Percentiles rank a stretch among this genome's conserved stretches.
Evolutionary conservation across 2,797 vertebrate genomes (phyloP).

Genomic region (Myotis pilosus): DNA sequence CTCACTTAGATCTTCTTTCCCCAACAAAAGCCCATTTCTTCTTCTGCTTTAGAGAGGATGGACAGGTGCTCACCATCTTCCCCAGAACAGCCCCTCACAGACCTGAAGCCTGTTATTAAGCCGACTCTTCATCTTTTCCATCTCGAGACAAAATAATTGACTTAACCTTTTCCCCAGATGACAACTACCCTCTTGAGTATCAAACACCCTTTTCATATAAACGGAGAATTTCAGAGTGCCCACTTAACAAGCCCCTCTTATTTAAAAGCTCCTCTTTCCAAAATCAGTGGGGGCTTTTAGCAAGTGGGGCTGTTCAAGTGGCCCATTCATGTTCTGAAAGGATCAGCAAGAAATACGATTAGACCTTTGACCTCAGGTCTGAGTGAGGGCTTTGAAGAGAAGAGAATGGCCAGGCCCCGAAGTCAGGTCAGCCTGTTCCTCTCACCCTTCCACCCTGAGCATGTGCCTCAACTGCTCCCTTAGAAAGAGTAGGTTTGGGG

Average conservation of each 20-base stretch:
- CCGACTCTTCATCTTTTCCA: conserved; percentile 55
- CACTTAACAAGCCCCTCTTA: conserved; percentile 35
- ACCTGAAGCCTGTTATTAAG: conserved; percentile 50
- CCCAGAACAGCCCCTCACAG: not conserved
- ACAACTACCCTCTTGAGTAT: conserved; percentile 61
- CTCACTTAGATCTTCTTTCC: not conserved
- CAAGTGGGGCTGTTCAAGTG: conserved; percentile 20
- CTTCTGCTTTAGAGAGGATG: not conserved
- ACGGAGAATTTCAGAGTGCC: conserved; percentile 50
- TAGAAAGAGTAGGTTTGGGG: not conserved
- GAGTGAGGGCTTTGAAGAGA: not conserved
- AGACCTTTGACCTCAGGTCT: conserved; percentile 61
- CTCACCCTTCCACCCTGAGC: not conserved
- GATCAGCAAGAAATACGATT: conserved; percentile 43
- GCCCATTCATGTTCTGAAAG: conserved; percentile 55
- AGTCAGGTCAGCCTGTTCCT: not conserved
- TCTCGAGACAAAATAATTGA: conserved; percentile 68
- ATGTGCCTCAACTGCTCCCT: not conserved
- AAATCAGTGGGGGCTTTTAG: conserved; percentile 50
- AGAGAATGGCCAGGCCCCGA: not conserved
- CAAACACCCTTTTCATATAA: conserved; percentile 56
- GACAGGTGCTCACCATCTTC: conserved; percentile 52
- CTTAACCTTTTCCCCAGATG: conserved; percentile 64
- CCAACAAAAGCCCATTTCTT: conserved; percentile 48
- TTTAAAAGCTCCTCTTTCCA: conserved; percentile 53